Evolutionary conservation across 2,888 invertebrate genomes (phyloP).

Genomic region (Drosophila sordidula): DNA sequence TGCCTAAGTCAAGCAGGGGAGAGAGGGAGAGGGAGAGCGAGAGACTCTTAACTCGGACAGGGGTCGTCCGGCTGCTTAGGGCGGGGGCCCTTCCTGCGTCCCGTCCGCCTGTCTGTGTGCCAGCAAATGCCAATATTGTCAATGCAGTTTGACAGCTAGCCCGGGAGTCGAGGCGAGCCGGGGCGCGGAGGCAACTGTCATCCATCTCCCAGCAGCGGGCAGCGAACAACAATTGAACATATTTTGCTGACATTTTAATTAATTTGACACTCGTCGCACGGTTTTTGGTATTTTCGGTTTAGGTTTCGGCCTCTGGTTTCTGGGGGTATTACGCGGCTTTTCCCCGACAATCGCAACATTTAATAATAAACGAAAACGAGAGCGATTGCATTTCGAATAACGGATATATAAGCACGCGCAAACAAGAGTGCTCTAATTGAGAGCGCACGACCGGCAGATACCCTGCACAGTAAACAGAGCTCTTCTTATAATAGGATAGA

Average conservation of each 20-base stretch:
- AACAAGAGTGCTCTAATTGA: background rate
- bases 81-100: constrained; percentile 31
- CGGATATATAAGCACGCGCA: background rate
- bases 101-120: constrained; percentile 23
- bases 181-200: constrained; percentile 58
- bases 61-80: constrained; percentile 30
- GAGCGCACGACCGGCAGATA: background rate
- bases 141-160: constrained; percentile 71
- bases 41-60: constrained; percentile 17
- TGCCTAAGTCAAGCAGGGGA: background rate
- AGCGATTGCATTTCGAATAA: constrained; percentile 38
- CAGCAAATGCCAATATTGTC: constrained; percentile 58
- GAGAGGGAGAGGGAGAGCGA: background rate
- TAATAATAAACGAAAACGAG: constrained; percentile 33
- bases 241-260: constrained; percentile 82
- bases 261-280: constrained; percentile 77
- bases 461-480: background rate
- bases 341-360: constrained; percentile 33
- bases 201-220: constrained; percentile 60
- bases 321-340: constrained; percentile 52
- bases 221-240: constrained; percentile 69
- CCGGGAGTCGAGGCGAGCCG: constrained; percentile 25
- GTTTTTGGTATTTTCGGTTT: constrained; percentile 25
- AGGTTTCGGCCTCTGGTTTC: constrained; percentile 21
- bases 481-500: no score